These are phyloP conservation scores for Nyctibius bracteatus DNA, from an alignment of 2,113 vertebrate species.

Conservation along the genomic window DNA sequence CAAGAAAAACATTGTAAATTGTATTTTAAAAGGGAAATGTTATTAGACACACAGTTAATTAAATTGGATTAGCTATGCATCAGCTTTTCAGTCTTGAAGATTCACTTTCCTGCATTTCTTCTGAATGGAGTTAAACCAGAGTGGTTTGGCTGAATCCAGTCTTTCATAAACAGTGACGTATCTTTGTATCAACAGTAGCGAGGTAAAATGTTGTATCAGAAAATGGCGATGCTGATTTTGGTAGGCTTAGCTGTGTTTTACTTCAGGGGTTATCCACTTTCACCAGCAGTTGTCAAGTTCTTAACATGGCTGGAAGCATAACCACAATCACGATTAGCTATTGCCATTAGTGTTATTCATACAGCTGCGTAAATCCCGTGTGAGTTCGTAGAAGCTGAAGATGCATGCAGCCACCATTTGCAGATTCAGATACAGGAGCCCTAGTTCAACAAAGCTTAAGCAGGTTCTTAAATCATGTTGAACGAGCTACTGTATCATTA, in stretches of 20 bases:
- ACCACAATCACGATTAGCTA: not conserved
- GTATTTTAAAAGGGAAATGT: not conserved
- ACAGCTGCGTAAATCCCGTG: fast-evolving
- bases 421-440: not conserved
- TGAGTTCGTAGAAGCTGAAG: not conserved
- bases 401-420: not conserved
- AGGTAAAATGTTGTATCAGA: not conserved
- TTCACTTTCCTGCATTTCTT: not conserved
- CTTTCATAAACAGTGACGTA: not conserved
- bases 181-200: not conserved
- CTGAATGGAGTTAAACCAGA: not conserved
- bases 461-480: not conserved
- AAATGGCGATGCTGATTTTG: not conserved
- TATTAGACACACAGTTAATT: slow-evolving; percentile 8
- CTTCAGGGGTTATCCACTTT: not conserved
- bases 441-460: not conserved
- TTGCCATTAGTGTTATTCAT: not conserved
- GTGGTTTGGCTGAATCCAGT: not conserved
- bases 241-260: not conserved
- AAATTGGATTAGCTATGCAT: not conserved
- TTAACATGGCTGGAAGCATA: not conserved
- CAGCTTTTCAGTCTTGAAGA: not conserved
- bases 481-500: not conserved
- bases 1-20: not conserved
- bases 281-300: not conserved